phyloP scores from a whole-genome alignment of 2,113 vertebrate genomes.

The Podarcis cretensis region DNA sequence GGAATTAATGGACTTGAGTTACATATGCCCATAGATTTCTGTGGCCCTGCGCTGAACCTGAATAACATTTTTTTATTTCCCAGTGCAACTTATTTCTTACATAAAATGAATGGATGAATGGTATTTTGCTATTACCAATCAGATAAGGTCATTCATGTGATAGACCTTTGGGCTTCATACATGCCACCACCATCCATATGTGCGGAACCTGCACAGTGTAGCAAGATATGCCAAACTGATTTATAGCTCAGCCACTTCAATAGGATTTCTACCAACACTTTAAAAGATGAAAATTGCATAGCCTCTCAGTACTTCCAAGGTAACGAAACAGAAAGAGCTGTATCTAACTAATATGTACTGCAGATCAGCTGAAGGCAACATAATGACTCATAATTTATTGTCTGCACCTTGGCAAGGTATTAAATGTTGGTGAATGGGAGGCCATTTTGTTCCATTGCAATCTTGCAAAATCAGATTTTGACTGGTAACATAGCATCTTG shows the following conservation, averaged over 20 bases:
- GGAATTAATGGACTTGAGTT: no score
- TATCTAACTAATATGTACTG: not conserved
- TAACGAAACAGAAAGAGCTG: not conserved
- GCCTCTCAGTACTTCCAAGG: not conserved
- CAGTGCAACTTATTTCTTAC: not conserved
- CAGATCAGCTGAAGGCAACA: not conserved
- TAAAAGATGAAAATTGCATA: not conserved
- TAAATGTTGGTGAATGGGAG: not conserved
- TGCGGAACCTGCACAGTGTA: no score
- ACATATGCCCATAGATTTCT: no score
- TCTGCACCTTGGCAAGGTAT: not conserved
- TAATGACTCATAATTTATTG: not conserved
- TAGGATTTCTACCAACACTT: not conserved
- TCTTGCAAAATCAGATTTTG: not conserved
- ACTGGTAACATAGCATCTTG: not conserved
- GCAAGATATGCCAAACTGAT: not conserved
- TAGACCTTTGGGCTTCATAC: not conserved
- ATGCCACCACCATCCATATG: not conserved
- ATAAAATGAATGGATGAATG: not conserved
- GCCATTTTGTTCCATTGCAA: not conserved
- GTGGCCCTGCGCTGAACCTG: no score
- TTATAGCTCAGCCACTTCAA: not conserved
- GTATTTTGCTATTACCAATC: no score
- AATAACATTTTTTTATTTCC: no score
- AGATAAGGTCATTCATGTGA: not conserved